Evolutionary conservation across 2,888 invertebrate species (phyloP).

Genomic region (Rotaria magnacalcarata): DNA sequence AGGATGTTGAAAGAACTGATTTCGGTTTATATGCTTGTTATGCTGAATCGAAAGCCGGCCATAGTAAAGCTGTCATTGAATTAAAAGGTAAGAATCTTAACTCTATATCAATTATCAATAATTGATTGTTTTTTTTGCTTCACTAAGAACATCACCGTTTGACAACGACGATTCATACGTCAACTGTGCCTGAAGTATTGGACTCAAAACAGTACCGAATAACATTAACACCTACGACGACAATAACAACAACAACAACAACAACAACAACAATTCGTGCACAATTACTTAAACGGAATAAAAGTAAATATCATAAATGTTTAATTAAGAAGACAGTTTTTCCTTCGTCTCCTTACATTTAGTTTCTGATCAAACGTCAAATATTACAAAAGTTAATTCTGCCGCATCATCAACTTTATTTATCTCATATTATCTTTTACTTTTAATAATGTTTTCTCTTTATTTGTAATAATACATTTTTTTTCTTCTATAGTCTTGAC

Average conservation of each 20-base stretch:
- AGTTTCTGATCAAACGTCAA: not conserved
- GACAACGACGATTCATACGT: not conserved
- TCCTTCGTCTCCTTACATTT: not conserved
- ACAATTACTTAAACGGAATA: slow-evolving; percentile 8
- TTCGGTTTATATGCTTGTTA: not conserved
- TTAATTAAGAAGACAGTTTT: no score
- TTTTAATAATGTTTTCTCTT: not conserved
- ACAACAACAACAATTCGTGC: not conserved
- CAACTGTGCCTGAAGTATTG: not conserved
- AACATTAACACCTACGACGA: not conserved
- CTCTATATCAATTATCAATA: no score
- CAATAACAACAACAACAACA: not conserved
- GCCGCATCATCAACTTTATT: not conserved
- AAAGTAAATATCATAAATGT: not conserved
- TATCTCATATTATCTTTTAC: not conserved
- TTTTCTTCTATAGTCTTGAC: not conserved
- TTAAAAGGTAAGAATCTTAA: not conserved
- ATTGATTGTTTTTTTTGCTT: no score
- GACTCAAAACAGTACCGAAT: not conserved
- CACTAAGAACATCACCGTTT: not conserved
- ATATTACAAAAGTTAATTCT: not conserved
- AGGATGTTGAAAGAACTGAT: not conserved
- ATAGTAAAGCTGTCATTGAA: not conserved
- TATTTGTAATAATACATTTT: not conserved
- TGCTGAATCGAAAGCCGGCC: not conserved